These are phyloP conservation scores for Scaptodrosophila latifasciaeformis DNA, from an alignment of 2,888 invertebrate genomes.

Conservation along the genomic window DNA sequence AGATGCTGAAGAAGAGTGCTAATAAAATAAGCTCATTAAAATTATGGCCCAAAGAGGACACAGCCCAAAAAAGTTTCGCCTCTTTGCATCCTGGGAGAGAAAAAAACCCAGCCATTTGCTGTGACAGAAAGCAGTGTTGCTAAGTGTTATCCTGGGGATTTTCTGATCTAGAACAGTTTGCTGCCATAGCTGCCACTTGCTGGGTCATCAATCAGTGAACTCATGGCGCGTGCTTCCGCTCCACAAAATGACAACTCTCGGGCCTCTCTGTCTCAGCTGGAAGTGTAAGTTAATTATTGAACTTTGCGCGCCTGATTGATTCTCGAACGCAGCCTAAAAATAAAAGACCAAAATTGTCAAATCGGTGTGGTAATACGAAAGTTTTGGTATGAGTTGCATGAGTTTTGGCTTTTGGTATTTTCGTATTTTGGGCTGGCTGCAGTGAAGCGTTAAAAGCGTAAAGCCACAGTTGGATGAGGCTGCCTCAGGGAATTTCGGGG, in stretches of 20 bases:
- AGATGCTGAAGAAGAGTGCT: too few species aligned
- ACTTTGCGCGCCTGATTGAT: constrained; percentile 54
- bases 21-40: constrained; percentile 66
- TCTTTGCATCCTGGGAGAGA: not conserved
- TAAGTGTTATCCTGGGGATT: constrained; percentile 4
- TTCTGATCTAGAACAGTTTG: not conserved
- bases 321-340: constrained; percentile 22
- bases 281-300: constrained; percentile 56
- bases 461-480: too few species aligned
- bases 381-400: too few species aligned
- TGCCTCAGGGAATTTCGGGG: not conserved
- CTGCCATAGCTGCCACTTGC: constrained; percentile 3
- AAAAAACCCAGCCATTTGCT: not conserved
- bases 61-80: too few species aligned
- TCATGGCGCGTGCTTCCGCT: constrained; percentile 16
- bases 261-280: constrained; percentile 9
- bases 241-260: constrained; percentile 44
- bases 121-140: not conserved
- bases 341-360: too few species aligned
- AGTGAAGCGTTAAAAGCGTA: constrained; percentile 49
- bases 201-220: constrained; percentile 52
- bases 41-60: constrained; percentile 28
- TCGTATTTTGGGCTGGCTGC: constrained; percentile 12
- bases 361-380: too few species aligned
- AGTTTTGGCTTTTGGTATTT: too few species aligned